Evolutionary conservation across 2,888 invertebrate species (phyloP).

Genomic region (Nephrotoma guestfalica): DNA sequence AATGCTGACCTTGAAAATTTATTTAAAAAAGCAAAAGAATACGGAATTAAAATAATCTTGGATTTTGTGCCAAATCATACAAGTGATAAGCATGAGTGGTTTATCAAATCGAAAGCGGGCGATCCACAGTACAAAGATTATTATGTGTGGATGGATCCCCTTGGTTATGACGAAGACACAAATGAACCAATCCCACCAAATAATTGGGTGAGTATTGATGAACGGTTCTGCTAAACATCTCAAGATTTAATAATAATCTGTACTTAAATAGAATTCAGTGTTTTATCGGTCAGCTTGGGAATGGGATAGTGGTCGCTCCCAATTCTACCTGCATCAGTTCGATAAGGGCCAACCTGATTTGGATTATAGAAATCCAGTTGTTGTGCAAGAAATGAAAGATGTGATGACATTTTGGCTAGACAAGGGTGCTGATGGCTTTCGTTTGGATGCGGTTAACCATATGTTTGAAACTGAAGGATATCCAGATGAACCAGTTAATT

Average conservation of each 20-base stretch:
- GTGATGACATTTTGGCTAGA: conserved; percentile 56
- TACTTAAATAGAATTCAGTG: conserved; percentile 22
- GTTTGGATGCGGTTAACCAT: conserved; percentile 36
- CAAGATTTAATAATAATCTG: not conserved
- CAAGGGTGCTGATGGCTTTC: conserved; percentile 58
- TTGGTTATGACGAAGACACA: conserved; percentile 10
- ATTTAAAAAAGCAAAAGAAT: conserved; percentile 25
- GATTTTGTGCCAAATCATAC: conserved; percentile 40
- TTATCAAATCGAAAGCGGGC: conserved; percentile 42
- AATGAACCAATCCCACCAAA: conserved; percentile 30
- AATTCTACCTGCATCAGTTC: conserved; percentile 49
- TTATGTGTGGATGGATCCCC: conserved; percentile 44
- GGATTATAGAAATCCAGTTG: conserved; percentile 47
- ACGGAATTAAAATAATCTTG: conserved; percentile 32
- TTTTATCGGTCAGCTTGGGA: conserved; percentile 55
- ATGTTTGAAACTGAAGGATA: conserved; percentile 37
- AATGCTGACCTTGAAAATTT: conserved; percentile 39
- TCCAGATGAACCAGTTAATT: conserved; percentile 38
- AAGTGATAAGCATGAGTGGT: conserved; percentile 43
- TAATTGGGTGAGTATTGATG: conserved; percentile 28
- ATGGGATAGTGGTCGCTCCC: conserved; percentile 37
- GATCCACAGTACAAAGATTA: conserved; percentile 48
- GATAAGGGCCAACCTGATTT: conserved; percentile 48
- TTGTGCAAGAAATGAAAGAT: conserved; percentile 48
- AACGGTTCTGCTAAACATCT: not conserved